phyloP scores from a whole-genome alignment of 1,140 invertebrate species.

The Ptiloglossa arizonensis region DNA sequence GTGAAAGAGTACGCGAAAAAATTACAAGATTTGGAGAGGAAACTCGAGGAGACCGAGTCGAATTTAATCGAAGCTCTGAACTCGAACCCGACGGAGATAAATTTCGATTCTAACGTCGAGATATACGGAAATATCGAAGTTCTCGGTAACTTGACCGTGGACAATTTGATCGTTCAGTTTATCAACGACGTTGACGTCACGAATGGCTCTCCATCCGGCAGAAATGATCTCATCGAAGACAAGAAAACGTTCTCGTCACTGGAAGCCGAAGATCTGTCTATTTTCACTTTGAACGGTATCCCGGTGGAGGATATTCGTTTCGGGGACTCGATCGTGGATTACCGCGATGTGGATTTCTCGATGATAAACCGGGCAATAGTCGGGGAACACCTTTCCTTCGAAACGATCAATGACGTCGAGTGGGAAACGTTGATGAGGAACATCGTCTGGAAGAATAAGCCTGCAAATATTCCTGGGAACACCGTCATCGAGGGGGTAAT shows the following conservation, averaged over 20 bases:
- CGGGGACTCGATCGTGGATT: conserved; percentile 7
- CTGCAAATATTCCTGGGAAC: conserved; percentile 55
- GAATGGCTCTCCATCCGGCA: conserved; percentile 14
- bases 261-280: conserved; percentile 57
- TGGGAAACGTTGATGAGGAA: conserved; percentile 66
- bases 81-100: conserved; percentile 4
- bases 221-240: conserved; percentile 48
- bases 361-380: conserved; percentile 62
- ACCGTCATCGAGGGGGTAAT: conserved; percentile 66
- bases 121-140: conserved; percentile 62
- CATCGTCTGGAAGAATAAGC: conserved; percentile 68
- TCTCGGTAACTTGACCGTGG: conserved; percentile 56
- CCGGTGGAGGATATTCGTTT: conserved; percentile 63
- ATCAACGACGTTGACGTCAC: conserved; percentile 54
- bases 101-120: conserved; percentile 37
- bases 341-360: conserved; percentile 57
- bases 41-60: conserved; percentile 34
- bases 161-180: conserved; percentile 56
- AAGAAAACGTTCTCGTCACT: conserved; percentile 66
- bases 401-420: conserved; percentile 51
- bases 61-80: conserved; percentile 26
- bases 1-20: not conserved
- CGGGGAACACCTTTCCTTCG: conserved; percentile 60
- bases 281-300: conserved; percentile 68
- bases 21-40: not conserved